Conservation (phyloP, 2,888 invertebrate species). For the Kuschelorhynchus macadamiae region DNA sequence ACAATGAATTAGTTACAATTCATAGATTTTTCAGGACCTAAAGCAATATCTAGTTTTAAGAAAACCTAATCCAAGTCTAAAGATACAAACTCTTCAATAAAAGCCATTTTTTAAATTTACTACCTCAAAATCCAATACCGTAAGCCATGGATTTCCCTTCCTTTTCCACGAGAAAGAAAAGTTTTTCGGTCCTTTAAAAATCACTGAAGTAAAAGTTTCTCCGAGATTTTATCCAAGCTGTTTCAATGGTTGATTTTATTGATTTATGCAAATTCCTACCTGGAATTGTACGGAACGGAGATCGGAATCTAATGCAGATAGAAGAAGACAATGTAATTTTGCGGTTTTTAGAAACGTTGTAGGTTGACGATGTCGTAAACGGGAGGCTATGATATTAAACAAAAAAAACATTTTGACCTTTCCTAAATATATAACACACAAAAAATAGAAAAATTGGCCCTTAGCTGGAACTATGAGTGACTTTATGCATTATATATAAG, state of each 20-base stretch:
- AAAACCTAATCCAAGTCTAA: conserved; percentile 17
- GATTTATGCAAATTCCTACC: conserved; percentile 50
- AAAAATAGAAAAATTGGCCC: too few relatives aligned
- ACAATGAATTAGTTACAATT: too few relatives aligned
- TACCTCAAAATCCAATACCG: conserved; percentile 30
- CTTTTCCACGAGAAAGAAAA: conserved; percentile 34
- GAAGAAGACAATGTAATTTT: conserved; percentile 19
- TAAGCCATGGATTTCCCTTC: conserved; percentile 32
- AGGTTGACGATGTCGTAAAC: conserved; percentile 5
- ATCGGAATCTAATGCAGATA: conserved; percentile 24
- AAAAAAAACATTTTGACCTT: too few relatives aligned
- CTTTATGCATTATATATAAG: too few relatives aligned
- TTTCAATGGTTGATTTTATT: conserved; percentile 48
- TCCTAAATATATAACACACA: too few relatives aligned
- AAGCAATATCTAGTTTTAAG: conserved; percentile 1
- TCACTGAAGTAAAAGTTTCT: conserved; percentile 48
- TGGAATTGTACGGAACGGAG: conserved; percentile 33
- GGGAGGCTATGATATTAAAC: too few relatives aligned
- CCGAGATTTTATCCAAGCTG: conserved; percentile 43
- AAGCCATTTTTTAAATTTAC: conserved; percentile 34
- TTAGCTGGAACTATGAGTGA: too few relatives aligned
- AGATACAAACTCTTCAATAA: conserved; percentile 29
- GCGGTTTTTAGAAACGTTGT: conserved; percentile 3
- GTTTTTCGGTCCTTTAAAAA: conserved; percentile 46
- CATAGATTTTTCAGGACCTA: background rate